Evolutionary conservation across 2,888 invertebrate species (phyloP).

Genomic region (Linnaemya vulpina): DNA sequence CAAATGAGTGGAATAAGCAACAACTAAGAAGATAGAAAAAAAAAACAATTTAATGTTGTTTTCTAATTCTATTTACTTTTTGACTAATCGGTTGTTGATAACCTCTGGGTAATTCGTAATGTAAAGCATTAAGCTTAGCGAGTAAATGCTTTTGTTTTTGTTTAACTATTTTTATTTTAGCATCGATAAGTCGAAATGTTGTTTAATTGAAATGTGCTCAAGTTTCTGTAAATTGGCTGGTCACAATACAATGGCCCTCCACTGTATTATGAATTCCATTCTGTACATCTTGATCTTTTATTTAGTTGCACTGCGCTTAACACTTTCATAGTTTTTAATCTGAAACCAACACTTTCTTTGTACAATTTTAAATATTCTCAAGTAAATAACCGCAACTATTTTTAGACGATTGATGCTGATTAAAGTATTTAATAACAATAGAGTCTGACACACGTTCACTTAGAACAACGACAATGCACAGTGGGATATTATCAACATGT

Average conservation of each 20-base stretch:
- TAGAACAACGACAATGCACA: constrained; percentile 18
- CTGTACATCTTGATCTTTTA: not conserved
- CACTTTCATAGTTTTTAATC: not conserved
- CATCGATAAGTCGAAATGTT: too few species aligned
- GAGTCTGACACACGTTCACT: constrained; percentile 19
- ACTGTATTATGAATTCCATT: not conserved
- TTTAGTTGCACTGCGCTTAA: not conserved
- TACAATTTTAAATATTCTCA: not conserved
- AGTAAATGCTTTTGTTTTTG: too few species aligned
- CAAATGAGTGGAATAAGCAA: not conserved
- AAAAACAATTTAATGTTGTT: not conserved
- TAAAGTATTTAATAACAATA: constrained; percentile 26
- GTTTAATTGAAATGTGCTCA: too few species aligned
- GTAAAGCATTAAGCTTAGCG: too few species aligned
- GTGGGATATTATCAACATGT: not conserved
- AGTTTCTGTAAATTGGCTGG: too few species aligned
- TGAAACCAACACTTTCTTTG: constrained; percentile 4
- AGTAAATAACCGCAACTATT: constrained; percentile 11
- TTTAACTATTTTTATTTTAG: too few species aligned
- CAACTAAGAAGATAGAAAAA: not conserved
- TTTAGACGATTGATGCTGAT: constrained; percentile 38
- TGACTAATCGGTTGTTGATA: too few species aligned
- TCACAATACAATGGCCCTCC: too few species aligned
- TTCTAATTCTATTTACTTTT: not conserved
- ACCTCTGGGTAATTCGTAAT: too few species aligned